Evolutionary conservation across 2,113 vertebrate genomes (phyloP).

Genomic region (Chloropsis cyanopogon): DNA sequence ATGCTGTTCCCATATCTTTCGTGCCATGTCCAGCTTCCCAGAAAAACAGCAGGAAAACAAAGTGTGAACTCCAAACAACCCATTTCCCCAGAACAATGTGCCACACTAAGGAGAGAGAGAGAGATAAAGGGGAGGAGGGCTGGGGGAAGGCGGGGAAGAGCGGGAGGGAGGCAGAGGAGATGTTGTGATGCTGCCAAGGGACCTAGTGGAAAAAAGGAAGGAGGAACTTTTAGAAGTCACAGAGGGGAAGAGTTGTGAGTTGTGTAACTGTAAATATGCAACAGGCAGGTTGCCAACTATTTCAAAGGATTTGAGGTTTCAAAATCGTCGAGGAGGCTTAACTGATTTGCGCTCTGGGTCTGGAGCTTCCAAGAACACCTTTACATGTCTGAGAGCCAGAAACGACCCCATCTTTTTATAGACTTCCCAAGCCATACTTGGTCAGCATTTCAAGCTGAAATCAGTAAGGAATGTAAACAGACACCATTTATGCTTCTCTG

Average conservation of each 20-base stretch:
- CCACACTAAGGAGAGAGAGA: background rate
- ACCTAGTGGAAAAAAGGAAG: constrained; percentile 41
- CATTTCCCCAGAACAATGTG: constrained; percentile 58
- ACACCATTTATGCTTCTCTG: background rate
- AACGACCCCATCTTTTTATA: background rate
- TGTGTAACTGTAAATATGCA: constrained; percentile 32
- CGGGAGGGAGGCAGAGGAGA: background rate
- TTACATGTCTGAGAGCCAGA: background rate
- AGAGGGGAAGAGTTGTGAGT: constrained; percentile 41
- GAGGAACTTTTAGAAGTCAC: constrained; percentile 34
- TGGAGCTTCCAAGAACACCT: constrained; percentile 47
- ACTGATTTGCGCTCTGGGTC: background rate
- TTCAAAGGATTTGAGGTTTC: constrained; percentile 59
- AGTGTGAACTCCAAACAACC: constrained; percentile 68
- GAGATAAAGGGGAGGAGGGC: background rate
- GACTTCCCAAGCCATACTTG: background rate
- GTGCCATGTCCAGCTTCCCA: constrained; percentile 27
- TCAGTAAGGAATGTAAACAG: constrained; percentile 42
- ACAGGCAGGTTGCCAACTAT: constrained; percentile 1
- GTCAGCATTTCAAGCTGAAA: constrained; percentile 7
- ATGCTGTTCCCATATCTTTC: constrained; percentile 59
- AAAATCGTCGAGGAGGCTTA: constrained; percentile 22
- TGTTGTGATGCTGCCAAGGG: background rate
- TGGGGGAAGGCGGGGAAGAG: background rate
- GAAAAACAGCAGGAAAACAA: constrained; percentile 65